A percentile compares a stretch with the other conserved stretches of the same genome.
Evolutionary conservation across 2,113 vertebrate genomes (phyloP).

Genomic region (Pomatostomus ruficeps): DNA sequence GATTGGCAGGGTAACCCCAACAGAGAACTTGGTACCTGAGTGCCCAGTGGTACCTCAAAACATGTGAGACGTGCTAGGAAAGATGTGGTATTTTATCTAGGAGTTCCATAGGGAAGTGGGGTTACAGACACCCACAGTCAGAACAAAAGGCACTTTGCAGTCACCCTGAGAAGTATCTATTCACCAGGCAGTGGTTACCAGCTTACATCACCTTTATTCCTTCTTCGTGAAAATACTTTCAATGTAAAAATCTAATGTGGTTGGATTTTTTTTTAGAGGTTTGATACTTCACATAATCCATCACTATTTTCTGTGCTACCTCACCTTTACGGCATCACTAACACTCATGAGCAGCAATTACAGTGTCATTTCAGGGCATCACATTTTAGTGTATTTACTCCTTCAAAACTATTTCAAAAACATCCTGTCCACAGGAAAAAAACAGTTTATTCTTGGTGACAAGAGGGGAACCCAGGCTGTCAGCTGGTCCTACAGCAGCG

Average conservation of each 20-base stretch:
- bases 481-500: not conserved
- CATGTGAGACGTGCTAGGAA: not conserved
- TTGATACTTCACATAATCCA: not conserved
- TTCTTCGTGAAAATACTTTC: not conserved
- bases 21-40: not conserved
- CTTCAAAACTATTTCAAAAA: not conserved
- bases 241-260: not conserved
- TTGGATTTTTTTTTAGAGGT: not conserved
- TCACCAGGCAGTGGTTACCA: not conserved
- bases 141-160: not conserved
- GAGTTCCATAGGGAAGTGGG: not conserved
- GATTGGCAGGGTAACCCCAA: not conserved
- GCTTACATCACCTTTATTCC: not conserved
- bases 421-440: not conserved
- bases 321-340: not conserved
- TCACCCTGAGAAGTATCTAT: not conserved
- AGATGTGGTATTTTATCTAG: not conserved
- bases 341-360: not conserved
- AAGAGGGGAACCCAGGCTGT: not conserved
- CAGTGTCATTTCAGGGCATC: not conserved
- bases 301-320: not conserved
- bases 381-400: not conserved
- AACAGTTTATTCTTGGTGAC: not conserved
- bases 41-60: not conserved
- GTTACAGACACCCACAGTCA: not conserved